Conservation (phyloP, 2,113 vertebrate species). For the Capreolus pygargus region DNA sequence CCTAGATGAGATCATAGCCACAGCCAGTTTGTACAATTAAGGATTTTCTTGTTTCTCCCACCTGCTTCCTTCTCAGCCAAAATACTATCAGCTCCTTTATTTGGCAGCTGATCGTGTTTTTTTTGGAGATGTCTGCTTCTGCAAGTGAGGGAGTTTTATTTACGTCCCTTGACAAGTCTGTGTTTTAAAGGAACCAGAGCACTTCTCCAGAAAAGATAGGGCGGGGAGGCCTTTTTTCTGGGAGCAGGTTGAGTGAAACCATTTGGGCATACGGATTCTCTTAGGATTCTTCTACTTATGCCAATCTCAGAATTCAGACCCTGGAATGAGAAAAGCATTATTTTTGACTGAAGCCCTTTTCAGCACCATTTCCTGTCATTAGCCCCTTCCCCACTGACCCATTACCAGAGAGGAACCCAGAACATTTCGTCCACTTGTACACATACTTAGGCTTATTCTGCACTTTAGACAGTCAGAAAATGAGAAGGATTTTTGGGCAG, state of each 20-base stretch:
- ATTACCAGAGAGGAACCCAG: not conserved
- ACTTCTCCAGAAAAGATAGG: not conserved
- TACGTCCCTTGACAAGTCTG: not conserved
- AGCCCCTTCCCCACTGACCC: not conserved
- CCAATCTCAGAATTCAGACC: not conserved
- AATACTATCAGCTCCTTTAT: not conserved
- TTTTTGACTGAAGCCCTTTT: not conserved
- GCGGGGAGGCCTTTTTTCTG: not conserved
- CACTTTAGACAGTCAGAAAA: not conserved
- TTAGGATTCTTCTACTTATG: not conserved
- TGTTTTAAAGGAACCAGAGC: not conserved
- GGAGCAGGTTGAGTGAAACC: not conserved
- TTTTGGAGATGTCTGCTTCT: not conserved
- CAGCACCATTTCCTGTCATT: not conserved
- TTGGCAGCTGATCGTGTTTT: not conserved
- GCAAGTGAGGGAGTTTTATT: not conserved
- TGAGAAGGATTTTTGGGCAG: not conserved
- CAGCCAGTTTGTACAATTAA: not conserved
- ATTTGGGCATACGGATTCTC: not conserved
- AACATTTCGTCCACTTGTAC: not conserved
- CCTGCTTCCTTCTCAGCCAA: not conserved
- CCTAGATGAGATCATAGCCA: not conserved
- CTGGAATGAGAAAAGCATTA: not conserved
- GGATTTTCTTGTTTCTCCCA: not conserved
- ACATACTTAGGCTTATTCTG: not conserved